Conservation (phyloP, 2,888 invertebrate species). For the Melanostoma mellinum region DNA sequence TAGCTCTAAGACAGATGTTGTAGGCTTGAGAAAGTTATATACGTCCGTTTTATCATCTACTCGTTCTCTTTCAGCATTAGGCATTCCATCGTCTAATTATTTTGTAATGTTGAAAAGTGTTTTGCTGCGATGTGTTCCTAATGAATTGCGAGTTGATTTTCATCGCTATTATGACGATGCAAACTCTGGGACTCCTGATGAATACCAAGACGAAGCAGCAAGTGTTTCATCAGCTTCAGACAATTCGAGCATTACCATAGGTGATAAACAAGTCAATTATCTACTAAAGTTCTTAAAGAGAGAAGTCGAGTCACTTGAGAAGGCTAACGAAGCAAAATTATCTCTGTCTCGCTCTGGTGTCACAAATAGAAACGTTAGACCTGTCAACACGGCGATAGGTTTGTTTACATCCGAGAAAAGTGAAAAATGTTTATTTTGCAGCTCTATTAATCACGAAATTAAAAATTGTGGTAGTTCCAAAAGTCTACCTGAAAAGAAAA, state of each 20-base stretch:
- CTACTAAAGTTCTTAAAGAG: conserved; percentile 13
- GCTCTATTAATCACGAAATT: conserved; percentile 6
- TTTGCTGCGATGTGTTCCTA: conserved; percentile 1
- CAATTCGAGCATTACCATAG: background rate
- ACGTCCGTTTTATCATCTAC: background rate
- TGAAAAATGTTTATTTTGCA: conserved; percentile 16
- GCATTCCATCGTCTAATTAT: conserved; percentile 2
- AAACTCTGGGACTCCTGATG: too few relatives aligned
- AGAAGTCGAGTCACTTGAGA: conserved; percentile 19
- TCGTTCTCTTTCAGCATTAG: conserved; percentile 11
- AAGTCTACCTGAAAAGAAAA: conserved; percentile 13
- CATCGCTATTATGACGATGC: conserved; percentile 10
- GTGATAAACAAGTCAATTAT: conserved; percentile 8
- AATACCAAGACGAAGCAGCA: too few relatives aligned
- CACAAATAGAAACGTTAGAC: background rate
- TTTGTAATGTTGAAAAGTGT: background rate
- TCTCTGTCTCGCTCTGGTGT: background rate
- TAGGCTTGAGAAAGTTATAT: background rate
- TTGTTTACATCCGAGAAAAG: conserved; percentile 5
- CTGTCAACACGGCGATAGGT: conserved; percentile 20
- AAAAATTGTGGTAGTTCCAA: conserved; percentile 26
- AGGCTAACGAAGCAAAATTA: conserved; percentile 5
- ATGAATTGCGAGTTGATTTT: conserved; percentile 2
- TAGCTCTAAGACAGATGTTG: conserved; percentile 14
- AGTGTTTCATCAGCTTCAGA: background rate